Conservation (phyloP, 2,113 vertebrate genomes). For the Sturnus vulgaris region DNA sequence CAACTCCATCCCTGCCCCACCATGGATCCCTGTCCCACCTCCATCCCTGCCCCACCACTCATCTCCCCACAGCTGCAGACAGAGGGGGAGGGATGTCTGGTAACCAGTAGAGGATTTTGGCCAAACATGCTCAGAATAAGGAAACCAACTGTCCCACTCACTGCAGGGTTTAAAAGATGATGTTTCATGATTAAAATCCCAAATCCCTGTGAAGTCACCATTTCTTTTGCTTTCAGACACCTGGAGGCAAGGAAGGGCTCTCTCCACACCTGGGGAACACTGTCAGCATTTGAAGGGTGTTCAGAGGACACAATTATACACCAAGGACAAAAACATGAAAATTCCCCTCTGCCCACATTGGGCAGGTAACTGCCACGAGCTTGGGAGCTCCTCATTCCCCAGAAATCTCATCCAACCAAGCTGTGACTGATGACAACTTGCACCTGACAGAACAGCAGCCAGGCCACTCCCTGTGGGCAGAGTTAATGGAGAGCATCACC, state of each 20-base stretch:
- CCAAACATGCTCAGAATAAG: neutral
- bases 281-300: slow-evolving; percentile 61
- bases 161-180: neutral
- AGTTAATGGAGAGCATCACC: neutral
- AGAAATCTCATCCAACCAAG: neutral
- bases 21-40: fast-evolving
- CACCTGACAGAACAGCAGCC: neutral
- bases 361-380: neutral
- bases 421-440: neutral
- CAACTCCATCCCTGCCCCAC: neutral
- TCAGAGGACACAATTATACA: slow-evolving; percentile 57
- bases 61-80: neutral
- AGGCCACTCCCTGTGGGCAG: neutral
- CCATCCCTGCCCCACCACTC: neutral
- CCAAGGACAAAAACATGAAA: slow-evolving; percentile 62
- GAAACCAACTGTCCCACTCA: neutral
- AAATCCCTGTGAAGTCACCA: neutral
- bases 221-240: neutral
- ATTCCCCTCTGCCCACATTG: slow-evolving; percentile 55
- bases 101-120: neutral
- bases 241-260: neutral
- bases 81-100: neutral
- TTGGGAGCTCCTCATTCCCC: neutral
- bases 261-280: neutral
- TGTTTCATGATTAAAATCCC: neutral